A percentile compares a stretch with the other conserved stretches of the same genome.
Evolutionary conservation across 2,888 invertebrate species (phyloP).

Genomic region (Trachelus iudaicus): DNA sequence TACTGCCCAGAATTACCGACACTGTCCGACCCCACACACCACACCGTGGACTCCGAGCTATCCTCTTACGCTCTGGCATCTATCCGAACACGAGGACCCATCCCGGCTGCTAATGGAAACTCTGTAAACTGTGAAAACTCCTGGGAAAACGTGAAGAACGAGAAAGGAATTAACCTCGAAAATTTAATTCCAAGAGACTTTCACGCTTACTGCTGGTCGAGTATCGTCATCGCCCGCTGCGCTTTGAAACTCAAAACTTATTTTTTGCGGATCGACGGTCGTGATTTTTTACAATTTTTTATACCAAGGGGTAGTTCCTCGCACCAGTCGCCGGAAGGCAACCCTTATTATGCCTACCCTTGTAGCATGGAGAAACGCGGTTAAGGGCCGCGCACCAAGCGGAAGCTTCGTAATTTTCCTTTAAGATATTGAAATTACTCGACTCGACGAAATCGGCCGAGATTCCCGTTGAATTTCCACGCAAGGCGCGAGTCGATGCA

Average conservation of each 20-base stretch:
- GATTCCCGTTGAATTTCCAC: constrained; percentile 8
- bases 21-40: constrained; percentile 12
- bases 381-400: not conserved
- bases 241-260: no score
- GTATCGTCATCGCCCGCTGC: no score
- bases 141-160: no score
- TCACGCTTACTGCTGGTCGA: no score
- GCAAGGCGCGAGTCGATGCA: constrained; percentile 38
- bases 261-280: no score
- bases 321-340: no score
- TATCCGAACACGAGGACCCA: constrained; percentile 7
- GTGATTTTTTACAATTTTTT: no score
- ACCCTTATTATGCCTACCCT: no score
- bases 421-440: constrained; percentile 43
- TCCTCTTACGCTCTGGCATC: not conserved
- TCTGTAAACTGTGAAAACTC: no score
- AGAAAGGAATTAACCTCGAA: no score
- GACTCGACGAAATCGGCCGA: constrained; percentile 21
- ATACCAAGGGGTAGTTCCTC: no score
- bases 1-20: constrained; percentile 27
- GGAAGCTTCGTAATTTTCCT: constrained; percentile 29
- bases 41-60: not conserved
- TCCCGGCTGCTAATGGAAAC: constrained; percentile 21
- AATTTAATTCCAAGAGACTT: no score
- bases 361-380: not conserved